Percentiles rank a stretch among this genome's conserved stretches.
Conservation (phyloP, 2,113 vertebrate genomes). For the Dendrocopos noguchii region DNA sequence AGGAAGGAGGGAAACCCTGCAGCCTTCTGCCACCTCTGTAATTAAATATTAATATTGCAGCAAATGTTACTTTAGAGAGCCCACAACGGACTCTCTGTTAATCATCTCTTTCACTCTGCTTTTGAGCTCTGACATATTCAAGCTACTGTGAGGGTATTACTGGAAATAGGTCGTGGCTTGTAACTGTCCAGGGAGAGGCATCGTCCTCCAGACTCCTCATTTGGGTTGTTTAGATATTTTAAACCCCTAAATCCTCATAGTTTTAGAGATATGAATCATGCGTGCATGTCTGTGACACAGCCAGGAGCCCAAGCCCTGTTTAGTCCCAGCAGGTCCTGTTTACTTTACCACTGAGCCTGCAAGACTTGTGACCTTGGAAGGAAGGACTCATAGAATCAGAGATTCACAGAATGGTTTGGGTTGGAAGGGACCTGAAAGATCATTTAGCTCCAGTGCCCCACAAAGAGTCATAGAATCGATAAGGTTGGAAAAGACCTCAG, state of each 20-base stretch:
- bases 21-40: slow-evolving; percentile 41
- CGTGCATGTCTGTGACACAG: not conserved
- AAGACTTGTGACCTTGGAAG: not conserved
- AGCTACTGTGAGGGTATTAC: slow-evolving; percentile 25
- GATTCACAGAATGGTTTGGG: too few relatives aligned
- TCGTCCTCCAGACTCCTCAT: not conserved
- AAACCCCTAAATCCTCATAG: not conserved
- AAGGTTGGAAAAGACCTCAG: too few relatives aligned
- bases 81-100: slow-evolving; percentile 35
- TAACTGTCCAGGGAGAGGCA: slow-evolving; percentile 38
- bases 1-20: slow-evolving; percentile 40
- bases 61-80: slow-evolving; percentile 61
- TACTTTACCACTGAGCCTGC: not conserved
- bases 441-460: too few relatives aligned
- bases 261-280: not conserved
- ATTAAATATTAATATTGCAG: slow-evolving; percentile 77
- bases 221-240: slow-evolving; percentile 27
- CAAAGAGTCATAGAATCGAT: too few relatives aligned
- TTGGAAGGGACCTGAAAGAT: too few relatives aligned
- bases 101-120: slow-evolving; percentile 51
- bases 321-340: not conserved
- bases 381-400: not conserved
- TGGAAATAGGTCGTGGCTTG: slow-evolving; percentile 44
- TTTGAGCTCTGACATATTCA: slow-evolving; percentile 42
- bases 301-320: not conserved